phyloP scores from a whole-genome alignment of 53 echinoderm and acorn worm genomes.

The Mesocentrotus franciscanus region DNA sequence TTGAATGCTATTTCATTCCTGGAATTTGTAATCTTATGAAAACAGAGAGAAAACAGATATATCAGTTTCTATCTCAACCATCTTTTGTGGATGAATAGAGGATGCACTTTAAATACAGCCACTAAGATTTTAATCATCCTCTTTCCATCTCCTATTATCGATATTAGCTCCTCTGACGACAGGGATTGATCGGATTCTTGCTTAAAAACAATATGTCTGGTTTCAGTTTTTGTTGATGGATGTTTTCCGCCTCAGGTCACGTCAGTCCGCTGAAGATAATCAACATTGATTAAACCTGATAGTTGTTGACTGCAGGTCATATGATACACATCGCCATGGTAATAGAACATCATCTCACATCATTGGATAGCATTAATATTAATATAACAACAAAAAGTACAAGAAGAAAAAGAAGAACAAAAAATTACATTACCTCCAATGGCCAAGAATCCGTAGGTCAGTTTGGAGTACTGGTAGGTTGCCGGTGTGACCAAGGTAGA shows the following conservation, averaged over 20 bases:
- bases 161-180: slow-evolving; percentile 38
- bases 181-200: neutral
- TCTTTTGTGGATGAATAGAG: no score
- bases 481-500: no score
- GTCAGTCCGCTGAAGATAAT: slow-evolving; percentile 3
- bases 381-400: no score
- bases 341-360: neutral
- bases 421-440: no score
- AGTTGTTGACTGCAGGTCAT: neutral
- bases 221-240: slow-evolving; percentile 27
- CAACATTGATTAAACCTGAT: slow-evolving; percentile 41
- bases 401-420: no score
- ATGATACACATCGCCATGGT: slow-evolving; percentile 29
- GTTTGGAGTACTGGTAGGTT: no score
- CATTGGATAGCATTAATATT: neutral
- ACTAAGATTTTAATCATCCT: neutral
- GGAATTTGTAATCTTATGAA: no score
- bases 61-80: no score
- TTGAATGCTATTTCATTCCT: no score
- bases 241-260: neutral
- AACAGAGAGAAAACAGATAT: no score
- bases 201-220: neutral
- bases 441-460: no score
- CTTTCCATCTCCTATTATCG: neutral
- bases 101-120: neutral